Evolutionary conservation across 2,113 vertebrate species (phyloP), one percentile per base, ranked within the genome.

Genomic region (Nipponia nippon): DNA sequence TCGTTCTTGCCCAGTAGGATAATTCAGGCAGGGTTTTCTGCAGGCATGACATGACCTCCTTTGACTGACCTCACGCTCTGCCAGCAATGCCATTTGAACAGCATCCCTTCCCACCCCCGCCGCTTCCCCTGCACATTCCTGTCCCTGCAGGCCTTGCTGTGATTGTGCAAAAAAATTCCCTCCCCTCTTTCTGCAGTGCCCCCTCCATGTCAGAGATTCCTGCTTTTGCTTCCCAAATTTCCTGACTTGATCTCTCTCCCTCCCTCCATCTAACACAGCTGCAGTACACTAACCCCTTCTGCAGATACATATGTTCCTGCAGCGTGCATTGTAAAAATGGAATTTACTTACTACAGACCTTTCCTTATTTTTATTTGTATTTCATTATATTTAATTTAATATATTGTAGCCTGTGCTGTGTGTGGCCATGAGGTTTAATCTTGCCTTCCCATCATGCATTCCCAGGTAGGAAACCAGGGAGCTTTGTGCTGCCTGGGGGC

Each of bases 91-190:
- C 36, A 13, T 89, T 90, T 75, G 47, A 89, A 25, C 62, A 66
- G 46, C 46, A 77, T 53, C 58, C 53, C 58, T 82, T 76, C 72
- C 72, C 56, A 44, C 30, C 36, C 72, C 38, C 77, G 53, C 47
- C 0, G 0, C 36, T 58, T 66, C 32, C 59, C 53, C 65, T n/a
- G 34, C 6, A 1, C 0, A 0, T 52, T 52, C 38, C 21, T 38
- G 14, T 62, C 72, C 76, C 67, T 89, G 56, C 47, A 71, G 63
- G 11, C 38, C 49, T 90, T 62, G 47, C 32, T 1, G 1, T 53
- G 47, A 66, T 62, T 55, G 42, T 65, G 78, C 50, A 87, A 58
- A 91, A 65, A 69, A 34, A 3, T 7, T 47, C 62, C 36, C 38
- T 77, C 62, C 50, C 13, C 21, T 90, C 65, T 70, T 90, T 83